Conservation (phyloP, 2,113 vertebrate genomes). For the Erpornis zantholeuca region DNA sequence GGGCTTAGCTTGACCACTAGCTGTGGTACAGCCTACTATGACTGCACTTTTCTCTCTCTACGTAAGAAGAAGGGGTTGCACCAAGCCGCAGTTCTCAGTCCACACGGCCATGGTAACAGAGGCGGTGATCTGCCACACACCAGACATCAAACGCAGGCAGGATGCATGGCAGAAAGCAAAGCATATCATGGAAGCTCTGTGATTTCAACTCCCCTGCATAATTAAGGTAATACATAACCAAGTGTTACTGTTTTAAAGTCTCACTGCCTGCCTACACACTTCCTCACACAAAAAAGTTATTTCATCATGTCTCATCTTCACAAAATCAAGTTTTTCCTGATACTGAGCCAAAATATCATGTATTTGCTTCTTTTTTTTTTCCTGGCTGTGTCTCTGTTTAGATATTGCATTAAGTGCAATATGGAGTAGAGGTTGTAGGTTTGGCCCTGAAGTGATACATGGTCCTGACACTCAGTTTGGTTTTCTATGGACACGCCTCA, state of each 20-base stretch:
- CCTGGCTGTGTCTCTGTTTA: background rate
- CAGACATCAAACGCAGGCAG: rapidly evolving
- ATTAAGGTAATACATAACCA: background rate
- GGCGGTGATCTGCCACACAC: background rate
- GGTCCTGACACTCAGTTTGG: background rate
- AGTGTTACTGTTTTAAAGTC: background rate
- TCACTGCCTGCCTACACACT: background rate
- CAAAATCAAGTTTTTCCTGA: background rate
- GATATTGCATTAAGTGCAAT: background rate
- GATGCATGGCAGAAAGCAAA: background rate
- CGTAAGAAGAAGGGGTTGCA: background rate
- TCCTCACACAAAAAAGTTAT: background rate
- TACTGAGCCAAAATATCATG: background rate
- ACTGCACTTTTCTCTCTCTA: background rate
- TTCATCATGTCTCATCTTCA: background rate
- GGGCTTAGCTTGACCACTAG: background rate
- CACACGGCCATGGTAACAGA: background rate
- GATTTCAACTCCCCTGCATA: background rate
- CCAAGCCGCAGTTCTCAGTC: rapidly evolving
- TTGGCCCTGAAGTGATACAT: background rate
- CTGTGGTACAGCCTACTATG: background rate
- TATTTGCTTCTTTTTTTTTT: background rate
- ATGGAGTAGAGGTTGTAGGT: background rate
- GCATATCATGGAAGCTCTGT: background rate
- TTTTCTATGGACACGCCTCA: background rate